A percentile compares a stretch with the other conserved stretches of the same genome.
Evolutionary conservation across 2,113 vertebrate genomes (phyloP).

Genomic region (Grammatotria lemairii): DNA sequence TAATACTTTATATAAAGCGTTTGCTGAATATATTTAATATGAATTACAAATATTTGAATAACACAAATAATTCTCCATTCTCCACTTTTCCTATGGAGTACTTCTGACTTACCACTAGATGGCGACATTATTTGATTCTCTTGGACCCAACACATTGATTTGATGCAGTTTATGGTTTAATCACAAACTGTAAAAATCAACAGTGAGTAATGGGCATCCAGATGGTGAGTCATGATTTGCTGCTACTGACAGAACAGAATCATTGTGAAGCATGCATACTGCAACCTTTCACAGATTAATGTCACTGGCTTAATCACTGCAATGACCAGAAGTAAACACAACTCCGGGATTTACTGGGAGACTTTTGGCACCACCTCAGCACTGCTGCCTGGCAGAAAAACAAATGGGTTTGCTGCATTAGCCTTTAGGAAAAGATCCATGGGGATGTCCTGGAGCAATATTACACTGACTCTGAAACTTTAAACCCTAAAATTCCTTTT

Average conservation of each 20-base stretch:
- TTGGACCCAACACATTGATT: not conserved
- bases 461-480: not conserved
- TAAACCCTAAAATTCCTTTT: not conserved
- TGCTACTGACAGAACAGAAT: not conserved
- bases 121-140: not conserved
- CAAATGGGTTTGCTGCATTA: not conserved
- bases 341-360: slow-evolving; percentile 18
- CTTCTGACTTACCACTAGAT: not conserved
- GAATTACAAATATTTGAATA: not conserved
- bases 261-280: slow-evolving; percentile 3
- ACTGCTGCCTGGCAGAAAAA: not conserved
- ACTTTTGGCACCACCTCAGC: not conserved
- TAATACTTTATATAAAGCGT: not conserved
- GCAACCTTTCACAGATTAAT: slow-evolving; percentile 36
- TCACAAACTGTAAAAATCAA: not conserved
- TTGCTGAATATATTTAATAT: not conserved
- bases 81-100: not conserved
- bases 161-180: slow-evolving; percentile 1
- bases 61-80: not conserved
- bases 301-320: slow-evolving; percentile 14
- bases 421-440: not conserved
- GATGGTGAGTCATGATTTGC: slow-evolving; percentile 23
- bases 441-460: not conserved
- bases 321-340: slow-evolving; percentile 9
- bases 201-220: slow-evolving; percentile 14